A percentile compares a stretch with the other conserved stretches of the same genome.
These are phyloP conservation scores for Drosophila tsacasi DNA, from an alignment of 1,140 invertebrate species.

Conservation along the genomic window DNA sequence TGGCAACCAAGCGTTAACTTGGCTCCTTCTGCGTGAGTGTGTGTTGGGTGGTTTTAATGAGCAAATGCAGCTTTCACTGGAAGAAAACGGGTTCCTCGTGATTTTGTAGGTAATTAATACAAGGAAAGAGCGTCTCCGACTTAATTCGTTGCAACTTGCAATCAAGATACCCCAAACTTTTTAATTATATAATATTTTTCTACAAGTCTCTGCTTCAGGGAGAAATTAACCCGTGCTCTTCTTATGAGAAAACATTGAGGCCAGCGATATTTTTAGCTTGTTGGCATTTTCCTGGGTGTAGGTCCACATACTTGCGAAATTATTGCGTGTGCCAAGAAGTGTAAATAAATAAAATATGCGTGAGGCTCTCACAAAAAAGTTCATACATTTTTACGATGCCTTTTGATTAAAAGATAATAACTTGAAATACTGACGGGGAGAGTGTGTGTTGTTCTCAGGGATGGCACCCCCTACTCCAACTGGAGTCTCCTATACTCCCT, in stretches of 20 bases:
- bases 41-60: constrained; percentile 59
- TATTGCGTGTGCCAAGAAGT: constrained; percentile 12
- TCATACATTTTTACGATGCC: constrained; percentile 75
- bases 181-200: not conserved
- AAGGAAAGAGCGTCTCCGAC: not conserved
- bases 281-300: constrained; percentile 9
- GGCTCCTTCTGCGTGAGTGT: constrained; percentile 11
- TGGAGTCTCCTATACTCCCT: constrained; percentile 15
- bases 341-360: constrained; percentile 58
- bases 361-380: constrained; percentile 47
- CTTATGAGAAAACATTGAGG: not conserved
- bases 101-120: not conserved
- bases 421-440: constrained; percentile 10
- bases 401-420: constrained; percentile 72
- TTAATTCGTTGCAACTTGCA: not conserved
- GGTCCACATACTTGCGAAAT: not conserved
- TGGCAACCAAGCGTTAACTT: constrained; percentile 46
- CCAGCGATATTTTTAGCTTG: constrained; percentile 1
- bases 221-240: not conserved
- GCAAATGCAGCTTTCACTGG: constrained; percentile 20
- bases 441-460: constrained; percentile 1
- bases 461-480: constrained; percentile 3
- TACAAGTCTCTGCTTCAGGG: not conserved
- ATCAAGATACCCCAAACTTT: not conserved
- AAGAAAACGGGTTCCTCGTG: not conserved